Percentiles rank a stretch among this genome's conserved stretches.
These are phyloP conservation scores for Aegithalos caudatus DNA, from an alignment of 2,113 vertebrate genomes.

Conservation along the genomic window DNA sequence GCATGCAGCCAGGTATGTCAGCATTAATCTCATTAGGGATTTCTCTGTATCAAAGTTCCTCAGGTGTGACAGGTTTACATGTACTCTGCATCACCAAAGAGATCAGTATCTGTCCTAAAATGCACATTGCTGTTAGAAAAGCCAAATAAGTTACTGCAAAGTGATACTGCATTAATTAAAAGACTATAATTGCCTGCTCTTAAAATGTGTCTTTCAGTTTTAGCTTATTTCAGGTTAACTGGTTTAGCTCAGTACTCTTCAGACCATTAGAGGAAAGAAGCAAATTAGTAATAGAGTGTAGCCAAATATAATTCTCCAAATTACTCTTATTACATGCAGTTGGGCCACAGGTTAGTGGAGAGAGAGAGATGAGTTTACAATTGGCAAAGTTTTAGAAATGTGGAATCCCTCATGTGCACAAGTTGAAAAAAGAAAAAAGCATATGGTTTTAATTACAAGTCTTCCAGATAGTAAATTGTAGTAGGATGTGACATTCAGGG, in stretches of 20 bases:
- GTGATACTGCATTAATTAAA: not conserved
- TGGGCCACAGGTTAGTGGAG: conserved; percentile 13
- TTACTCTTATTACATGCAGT: conserved; percentile 38
- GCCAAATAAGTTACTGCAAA: not conserved
- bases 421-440: not conserved
- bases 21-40: not conserved
- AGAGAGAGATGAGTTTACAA: conserved; percentile 19
- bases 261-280: conserved; percentile 11
- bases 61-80: not conserved
- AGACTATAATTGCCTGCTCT: not conserved
- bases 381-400: not conserved
- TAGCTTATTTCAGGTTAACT: conserved; percentile 10
- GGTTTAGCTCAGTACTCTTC: conserved; percentile 6
- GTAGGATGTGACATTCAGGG: conserved; percentile 15
- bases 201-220: not conserved
- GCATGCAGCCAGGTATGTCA: not conserved
- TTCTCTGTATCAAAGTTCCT: not conserved
- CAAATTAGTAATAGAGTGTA: conserved; percentile 49
- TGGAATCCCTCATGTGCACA: not conserved
- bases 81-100: not conserved
- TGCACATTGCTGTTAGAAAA: not conserved
- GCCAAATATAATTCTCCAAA: conserved; percentile 29
- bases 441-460: conserved; percentile 48
- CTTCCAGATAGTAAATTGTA: conserved; percentile 28
- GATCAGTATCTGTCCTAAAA: not conserved